Evolutionary conservation across 1,140 invertebrate genomes (phyloP).

Genomic region (Bombus waltoni): DNA sequence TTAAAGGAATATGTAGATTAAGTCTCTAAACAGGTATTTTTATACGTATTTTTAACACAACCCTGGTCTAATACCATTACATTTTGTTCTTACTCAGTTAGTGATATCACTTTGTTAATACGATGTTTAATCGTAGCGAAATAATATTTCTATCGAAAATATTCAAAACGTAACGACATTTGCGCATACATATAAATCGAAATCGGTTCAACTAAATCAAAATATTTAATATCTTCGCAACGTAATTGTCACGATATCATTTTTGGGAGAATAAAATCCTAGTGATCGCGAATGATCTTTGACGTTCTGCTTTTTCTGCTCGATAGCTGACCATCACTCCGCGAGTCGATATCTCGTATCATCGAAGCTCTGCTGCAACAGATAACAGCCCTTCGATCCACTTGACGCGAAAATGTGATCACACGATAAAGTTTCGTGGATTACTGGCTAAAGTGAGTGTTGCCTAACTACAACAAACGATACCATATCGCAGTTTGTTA

Average conservation of each 20-base stretch:
- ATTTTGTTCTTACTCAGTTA: no score
- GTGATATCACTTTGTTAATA: no score
- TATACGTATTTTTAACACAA: no score
- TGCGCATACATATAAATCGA: not conserved
- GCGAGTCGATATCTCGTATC: not conserved
- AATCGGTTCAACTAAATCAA: not conserved
- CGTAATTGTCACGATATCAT: not conserved
- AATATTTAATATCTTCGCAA: not conserved
- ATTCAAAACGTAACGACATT: no score
- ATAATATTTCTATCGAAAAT: no score
- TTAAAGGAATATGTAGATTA: no score
- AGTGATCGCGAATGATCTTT: no score
- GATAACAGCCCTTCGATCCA: conserved; percentile 19
- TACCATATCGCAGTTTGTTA: not conserved
- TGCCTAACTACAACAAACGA: not conserved
- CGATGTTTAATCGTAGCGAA: no score
- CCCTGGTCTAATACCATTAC: no score
- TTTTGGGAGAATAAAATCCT: not conserved
- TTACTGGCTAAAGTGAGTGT: not conserved
- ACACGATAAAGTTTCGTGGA: conserved; percentile 9
- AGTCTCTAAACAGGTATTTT: no score
- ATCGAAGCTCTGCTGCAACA: not conserved
- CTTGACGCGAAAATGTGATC: conserved; percentile 14
- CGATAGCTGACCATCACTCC: no score
- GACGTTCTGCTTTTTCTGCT: not conserved